These are phyloP conservation scores for Steatocranus sp. DNA, from an alignment of 2,797 vertebrate genomes.

Conservation along the genomic window DNA sequence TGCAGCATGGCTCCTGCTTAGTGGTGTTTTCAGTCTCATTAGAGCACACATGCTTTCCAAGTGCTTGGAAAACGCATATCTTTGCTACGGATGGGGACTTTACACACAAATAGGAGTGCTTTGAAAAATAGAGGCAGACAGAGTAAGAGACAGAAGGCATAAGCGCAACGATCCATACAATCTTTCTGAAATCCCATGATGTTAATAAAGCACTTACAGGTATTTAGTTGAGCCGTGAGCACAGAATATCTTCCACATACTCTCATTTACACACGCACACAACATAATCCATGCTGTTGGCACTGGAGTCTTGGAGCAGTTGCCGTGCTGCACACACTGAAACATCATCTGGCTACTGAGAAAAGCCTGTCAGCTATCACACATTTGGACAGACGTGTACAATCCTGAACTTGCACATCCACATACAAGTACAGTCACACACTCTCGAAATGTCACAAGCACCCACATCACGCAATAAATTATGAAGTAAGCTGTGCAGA, in stretches of 20 bases:
- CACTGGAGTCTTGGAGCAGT: slow-evolving; percentile 22
- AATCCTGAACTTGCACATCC: neutral
- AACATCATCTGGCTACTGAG: slow-evolving; percentile 40
- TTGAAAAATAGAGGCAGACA: neutral
- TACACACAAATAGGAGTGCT: neutral
- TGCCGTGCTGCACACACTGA: slow-evolving; percentile 12
- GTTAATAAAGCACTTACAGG: slow-evolving; percentile 44
- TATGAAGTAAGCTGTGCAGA: slow-evolving; percentile 21
- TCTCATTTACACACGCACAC: slow-evolving; percentile 4
- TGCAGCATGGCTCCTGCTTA: neutral
- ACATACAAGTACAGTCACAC: neutral
- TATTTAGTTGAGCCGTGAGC: slow-evolving; percentile 38
- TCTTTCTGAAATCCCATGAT: slow-evolving; percentile 34
- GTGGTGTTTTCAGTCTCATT: slow-evolving; percentile 9
- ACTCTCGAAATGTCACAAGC: neutral
- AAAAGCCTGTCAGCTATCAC: slow-evolving; percentile 26
- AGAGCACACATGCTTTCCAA: neutral
- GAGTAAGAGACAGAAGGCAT: slow-evolving; percentile 31
- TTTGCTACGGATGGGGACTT: neutral
- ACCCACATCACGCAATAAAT: slow-evolving; percentile 31
- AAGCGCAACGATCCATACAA: slow-evolving; percentile 27
- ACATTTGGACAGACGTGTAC: slow-evolving; percentile 8
- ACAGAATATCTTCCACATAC: slow-evolving; percentile 13
- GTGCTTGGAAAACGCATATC: neutral
- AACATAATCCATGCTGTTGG: slow-evolving; percentile 38